Base-by-base conservation (phyloP, 2,888 invertebrate genomes). In the Pseudeuparius sepicola region DNA sequence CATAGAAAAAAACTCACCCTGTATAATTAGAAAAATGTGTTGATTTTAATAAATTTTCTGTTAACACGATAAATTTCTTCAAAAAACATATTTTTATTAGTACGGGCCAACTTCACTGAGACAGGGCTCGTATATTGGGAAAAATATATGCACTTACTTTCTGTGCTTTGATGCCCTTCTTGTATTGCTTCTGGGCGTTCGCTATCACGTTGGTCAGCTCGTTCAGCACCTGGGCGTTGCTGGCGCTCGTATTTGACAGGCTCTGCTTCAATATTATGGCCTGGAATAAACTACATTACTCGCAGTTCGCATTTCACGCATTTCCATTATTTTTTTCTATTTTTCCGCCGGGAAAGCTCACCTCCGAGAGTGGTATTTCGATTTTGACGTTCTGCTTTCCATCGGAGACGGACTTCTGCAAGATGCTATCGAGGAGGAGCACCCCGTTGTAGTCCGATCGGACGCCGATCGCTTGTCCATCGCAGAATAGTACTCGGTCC, bases 361-460 rank as follows among this genome's bases (percentile, higher is more conserved):
- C 84, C 75, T 93, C 92, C 13, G 88, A 86, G 37, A 89, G 68
- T 35, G 88, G 75, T 46, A 93, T 70, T 63, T 93, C 92, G 48
- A 92, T 65, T 59, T 78, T 82, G 47, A 92, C 77, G 50, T 73
- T 65, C 55, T 86, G 85, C 52, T 87, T 85, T 32, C 78, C 70
- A 50, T 79, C 76, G 31, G 71, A 65, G 41, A 88, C 71, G 31
- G 87, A 82, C 41, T 81, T 78, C 64, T 93, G 92, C 39, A 93
- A 68, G 51, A 88, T 83, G 32, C 90, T 88, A 57, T 90, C 89
- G 50, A 93, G 67, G 37, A 93, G 67, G 33, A 93, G 67, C 34
- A 90, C 87, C 42, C 92, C 90, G 66, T 89, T 90, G 61, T 90
- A 86, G 62, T 92, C 90, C 36, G 84, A 81, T 40, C 93, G 75